These are phyloP conservation scores for Iguana delicatissima DNA, from an alignment of 2,797 vertebrate genomes.

Conservation along the genomic window DNA sequence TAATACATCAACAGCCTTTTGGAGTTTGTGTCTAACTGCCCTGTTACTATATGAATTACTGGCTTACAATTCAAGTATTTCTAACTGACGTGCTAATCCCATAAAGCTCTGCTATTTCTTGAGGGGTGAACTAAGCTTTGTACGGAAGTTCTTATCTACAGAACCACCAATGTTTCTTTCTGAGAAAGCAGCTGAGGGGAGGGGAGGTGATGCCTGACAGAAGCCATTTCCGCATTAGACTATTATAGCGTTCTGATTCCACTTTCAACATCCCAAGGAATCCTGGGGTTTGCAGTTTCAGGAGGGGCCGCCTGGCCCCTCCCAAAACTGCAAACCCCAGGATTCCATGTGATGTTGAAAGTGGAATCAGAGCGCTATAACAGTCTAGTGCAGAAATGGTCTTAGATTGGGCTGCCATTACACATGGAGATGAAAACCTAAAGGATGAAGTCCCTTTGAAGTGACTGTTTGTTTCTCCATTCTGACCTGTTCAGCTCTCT, in stretches of 20 bases:
- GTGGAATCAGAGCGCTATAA: too few relatives aligned
- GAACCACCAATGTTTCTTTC: neutral
- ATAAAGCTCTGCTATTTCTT: neutral
- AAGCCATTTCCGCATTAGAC: too few relatives aligned
- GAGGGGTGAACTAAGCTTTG: neutral
- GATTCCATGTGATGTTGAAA: too few relatives aligned
- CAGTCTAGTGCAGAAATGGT: too few relatives aligned
- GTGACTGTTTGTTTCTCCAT: slow-evolving; percentile 6
- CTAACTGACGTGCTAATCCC: neutral
- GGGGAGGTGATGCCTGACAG: too few relatives aligned
- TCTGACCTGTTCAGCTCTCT: neutral
- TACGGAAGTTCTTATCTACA: neutral
- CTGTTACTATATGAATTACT: neutral
- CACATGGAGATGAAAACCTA: neutral
- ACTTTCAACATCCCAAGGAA: too few relatives aligned
- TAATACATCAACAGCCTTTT: too few relatives aligned
- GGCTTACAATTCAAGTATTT: neutral
- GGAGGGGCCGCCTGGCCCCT: too few relatives aligned
- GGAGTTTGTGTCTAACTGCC: neutral
- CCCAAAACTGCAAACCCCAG: too few relatives aligned
- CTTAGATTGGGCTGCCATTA: neutral
- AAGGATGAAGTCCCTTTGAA: neutral
- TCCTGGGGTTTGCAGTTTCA: too few relatives aligned
- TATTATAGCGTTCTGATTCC: too few relatives aligned
- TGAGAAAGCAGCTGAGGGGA: neutral